phyloP scores from a whole-genome alignment of 1,140 invertebrate genomes.

The Ceratina calcarata region DNA sequence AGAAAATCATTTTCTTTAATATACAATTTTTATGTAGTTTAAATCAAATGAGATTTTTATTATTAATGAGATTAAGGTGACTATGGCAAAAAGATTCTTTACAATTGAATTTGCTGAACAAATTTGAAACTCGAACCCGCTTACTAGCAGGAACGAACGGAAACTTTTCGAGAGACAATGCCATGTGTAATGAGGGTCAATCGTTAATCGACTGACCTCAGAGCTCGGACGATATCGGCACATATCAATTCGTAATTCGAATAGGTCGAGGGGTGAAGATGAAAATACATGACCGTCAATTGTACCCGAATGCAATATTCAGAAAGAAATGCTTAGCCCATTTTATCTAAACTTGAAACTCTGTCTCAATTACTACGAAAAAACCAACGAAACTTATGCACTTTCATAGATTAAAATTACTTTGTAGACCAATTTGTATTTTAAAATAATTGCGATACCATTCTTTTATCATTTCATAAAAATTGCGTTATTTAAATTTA shows the following conservation, averaged over 20 bases:
- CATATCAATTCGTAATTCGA: constrained; percentile 15
- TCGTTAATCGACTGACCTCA: constrained; percentile 16
- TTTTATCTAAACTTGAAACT: not conserved
- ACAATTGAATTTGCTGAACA: too few species aligned
- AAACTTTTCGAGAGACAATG: not conserved
- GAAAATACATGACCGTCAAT: not conserved
- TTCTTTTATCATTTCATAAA: not conserved
- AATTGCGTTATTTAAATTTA: too few species aligned
- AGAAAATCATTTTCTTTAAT: not conserved
- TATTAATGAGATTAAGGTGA: too few species aligned
- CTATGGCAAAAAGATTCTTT: too few species aligned
- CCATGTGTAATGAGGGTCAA: not conserved
- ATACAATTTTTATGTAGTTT: not conserved
- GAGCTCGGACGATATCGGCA: not conserved
- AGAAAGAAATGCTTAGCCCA: not conserved
- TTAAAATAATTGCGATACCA: too few species aligned
- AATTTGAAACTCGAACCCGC: too few species aligned
- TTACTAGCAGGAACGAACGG: not conserved
- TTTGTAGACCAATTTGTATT: not conserved
- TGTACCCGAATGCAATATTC: constrained; percentile 10
- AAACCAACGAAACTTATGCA: not conserved
- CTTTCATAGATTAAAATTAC: not conserved
- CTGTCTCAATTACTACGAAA: too few species aligned
- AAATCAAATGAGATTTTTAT: too few species aligned
- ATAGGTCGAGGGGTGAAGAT: constrained; percentile 26